A percentile compares a stretch with the other conserved stretches of the same genome.
phyloP scores from a whole-genome alignment of 2,113 vertebrate species.

The Caretta caretta region DNA sequence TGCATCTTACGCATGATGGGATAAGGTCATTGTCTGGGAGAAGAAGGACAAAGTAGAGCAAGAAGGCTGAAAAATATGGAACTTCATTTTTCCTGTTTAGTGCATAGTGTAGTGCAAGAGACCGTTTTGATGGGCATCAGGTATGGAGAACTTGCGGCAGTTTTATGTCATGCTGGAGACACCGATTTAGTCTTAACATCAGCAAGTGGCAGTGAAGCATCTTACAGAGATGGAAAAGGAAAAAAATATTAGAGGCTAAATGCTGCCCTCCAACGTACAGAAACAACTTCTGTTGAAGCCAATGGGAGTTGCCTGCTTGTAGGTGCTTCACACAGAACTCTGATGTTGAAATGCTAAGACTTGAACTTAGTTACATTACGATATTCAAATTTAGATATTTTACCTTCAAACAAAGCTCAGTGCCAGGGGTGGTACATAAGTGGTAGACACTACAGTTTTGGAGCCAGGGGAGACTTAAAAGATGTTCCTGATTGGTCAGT shows the following conservation, averaged over 20 bases:
- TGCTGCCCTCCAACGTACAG: not conserved
- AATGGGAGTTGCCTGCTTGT: not conserved
- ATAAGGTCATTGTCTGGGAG: not conserved
- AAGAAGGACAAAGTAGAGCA: not conserved
- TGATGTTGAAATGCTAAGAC: not conserved
- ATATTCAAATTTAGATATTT: not conserved
- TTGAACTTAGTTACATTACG: not conserved
- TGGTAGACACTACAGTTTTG: not conserved
- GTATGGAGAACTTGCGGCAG: not conserved
- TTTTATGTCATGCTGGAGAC: not conserved
- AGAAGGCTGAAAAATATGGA: not conserved
- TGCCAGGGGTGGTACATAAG: not conserved
- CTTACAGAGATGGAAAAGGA: not conserved
- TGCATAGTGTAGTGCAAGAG: not conserved
- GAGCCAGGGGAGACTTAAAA: not conserved
- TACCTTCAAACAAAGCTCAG: not conserved
- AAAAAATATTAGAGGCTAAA: not conserved
- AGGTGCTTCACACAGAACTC: not conserved
- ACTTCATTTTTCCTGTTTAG: not conserved
- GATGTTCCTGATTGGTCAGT: not conserved
- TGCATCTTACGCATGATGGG: not conserved
- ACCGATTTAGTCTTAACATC: not conserved
- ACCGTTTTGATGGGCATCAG: not conserved
- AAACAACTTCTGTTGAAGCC: not conserved
- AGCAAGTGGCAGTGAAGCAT: not conserved